A percentile compares a stretch with the other conserved stretches of the same genome.
These are phyloP conservation scores for Liodrosophila aerea DNA, from an alignment of 2,888 invertebrate genomes.

Conservation along the genomic window DNA sequence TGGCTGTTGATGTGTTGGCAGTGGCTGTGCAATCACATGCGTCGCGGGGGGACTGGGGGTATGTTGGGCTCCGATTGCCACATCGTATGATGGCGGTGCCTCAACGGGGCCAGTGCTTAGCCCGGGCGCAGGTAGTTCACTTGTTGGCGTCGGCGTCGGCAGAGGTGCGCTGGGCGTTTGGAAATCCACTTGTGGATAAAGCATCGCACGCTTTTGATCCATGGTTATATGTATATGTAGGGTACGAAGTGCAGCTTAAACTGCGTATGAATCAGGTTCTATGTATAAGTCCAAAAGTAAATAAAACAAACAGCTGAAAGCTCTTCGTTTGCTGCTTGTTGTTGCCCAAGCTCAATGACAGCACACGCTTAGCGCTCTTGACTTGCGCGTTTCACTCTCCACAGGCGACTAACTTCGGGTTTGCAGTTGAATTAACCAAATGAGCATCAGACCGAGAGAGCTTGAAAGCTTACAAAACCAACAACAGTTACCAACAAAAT, in stretches of 20 bases:
- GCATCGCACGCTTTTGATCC: conserved; percentile 81
- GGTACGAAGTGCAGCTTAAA: conserved; percentile 57
- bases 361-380: conserved; percentile 9
- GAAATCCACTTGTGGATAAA: conserved; percentile 78
- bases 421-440: conserved; percentile 9
- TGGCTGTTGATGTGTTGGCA: conserved; percentile 28
- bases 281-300: neutral
- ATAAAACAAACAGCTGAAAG: conserved; percentile 7
- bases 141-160: conserved; percentile 32
- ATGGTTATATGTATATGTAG: conserved; percentile 52
- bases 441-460: conserved; percentile 17
- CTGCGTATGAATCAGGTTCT: conserved; percentile 33
- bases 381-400: conserved; percentile 50
- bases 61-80: conserved; percentile 59
- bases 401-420: conserved; percentile 54
- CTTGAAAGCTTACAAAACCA: neutral
- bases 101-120: conserved; percentile 49
- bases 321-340: conserved; percentile 41
- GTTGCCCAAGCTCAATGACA: too few species aligned
- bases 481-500: conserved; percentile 10
- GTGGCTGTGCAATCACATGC: conserved; percentile 43
- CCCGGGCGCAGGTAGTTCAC: conserved; percentile 15
- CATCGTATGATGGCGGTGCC: conserved; percentile 80
- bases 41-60: conserved; percentile 22
- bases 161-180: conserved; percentile 54